Base-by-base conservation (phyloP, 2,797 vertebrate genomes). In the Epinephelus malabaricus region DNA sequence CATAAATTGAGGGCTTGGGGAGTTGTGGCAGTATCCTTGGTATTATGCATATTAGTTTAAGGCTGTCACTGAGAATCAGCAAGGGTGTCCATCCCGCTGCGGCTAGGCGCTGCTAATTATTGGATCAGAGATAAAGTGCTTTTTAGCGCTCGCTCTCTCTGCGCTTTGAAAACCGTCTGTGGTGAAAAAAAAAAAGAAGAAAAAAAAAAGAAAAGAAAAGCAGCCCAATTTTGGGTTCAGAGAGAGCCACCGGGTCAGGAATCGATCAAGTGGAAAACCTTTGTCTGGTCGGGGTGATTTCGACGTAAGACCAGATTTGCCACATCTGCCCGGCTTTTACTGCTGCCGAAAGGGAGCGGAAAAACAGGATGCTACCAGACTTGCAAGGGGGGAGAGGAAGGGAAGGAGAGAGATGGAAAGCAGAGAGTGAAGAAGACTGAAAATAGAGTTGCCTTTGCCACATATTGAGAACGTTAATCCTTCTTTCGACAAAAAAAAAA, bases 1-100 rank as follows among this genome's bases (percentile, higher is more conserved):
- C 95, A 95, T 96, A 95, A 94, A 96, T 95, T 95, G 94, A 92
- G 83, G 90, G 93, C 92, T 94, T 78, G 92, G 86, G 91, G 93
- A 86, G 88, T 92, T 92, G 92, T 83, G 89, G 92, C 93, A 92
- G 91, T 92, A 93, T 95, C 93, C 93, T 87, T 84, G 87, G 93
- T 93, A 95, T 95, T 95, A 96, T 95, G 94, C 93, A 96, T 95
- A 95, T 95, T 94, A 94, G 92, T 93, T 95, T 95, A 93, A 95
- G 94, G 94, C 92, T 95, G 94, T 95, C 94, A 95, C 93, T 88
- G 90, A 90, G 92, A 94, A 95, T 95, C 95, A 95, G 92, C 77
- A 74, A 89, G 91, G 93, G 92, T 92, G 92, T 94, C 94, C 92
- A 90, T 95, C 94, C 92, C 76, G 86, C 85, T 86, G 92, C 78